These are phyloP conservation scores for Hemistola chrysoprasaria DNA, from an alignment of 2,888 invertebrate species.

Conservation along the genomic window DNA sequence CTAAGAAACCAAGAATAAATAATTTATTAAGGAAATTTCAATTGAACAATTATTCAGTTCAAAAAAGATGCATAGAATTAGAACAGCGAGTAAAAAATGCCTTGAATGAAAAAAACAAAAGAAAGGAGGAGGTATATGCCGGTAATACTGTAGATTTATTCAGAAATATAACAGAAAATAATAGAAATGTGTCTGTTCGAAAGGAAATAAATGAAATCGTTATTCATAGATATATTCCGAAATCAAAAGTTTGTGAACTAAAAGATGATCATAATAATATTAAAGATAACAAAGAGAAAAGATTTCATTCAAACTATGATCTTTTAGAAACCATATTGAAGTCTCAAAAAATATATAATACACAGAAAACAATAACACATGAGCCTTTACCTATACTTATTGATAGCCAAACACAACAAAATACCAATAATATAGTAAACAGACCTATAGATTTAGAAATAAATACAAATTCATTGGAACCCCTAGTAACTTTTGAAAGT, in stretches of 20 bases:
- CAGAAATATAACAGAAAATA: conserved; percentile 24
- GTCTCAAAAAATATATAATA: conserved; percentile 30
- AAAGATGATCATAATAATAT: not conserved
- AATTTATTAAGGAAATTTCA: conserved; percentile 32
- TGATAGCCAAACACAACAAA: conserved; percentile 3
- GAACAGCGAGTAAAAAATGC: conserved; percentile 25
- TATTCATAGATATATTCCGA: conserved; percentile 31
- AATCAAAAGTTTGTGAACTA: not conserved
- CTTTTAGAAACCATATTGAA: conserved; percentile 51
- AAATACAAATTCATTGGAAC: conserved; percentile 18
- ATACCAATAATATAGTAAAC: not conserved
- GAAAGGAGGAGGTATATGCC: conserved; percentile 19
- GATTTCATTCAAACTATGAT: conserved; percentile 51
- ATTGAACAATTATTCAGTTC: conserved; percentile 32
- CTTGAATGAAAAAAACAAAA: conserved; percentile 22
- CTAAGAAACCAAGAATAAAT: conserved; percentile 7
- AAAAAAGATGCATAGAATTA: conserved; percentile 35
- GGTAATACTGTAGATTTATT: conserved; percentile 28
- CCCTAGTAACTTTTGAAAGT: conserved; percentile 45
- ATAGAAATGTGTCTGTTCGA: conserved; percentile 28
- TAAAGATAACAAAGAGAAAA: conserved; percentile 19
- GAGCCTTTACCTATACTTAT: not conserved
- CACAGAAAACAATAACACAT: not conserved
- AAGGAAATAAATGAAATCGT: conserved; percentile 33
- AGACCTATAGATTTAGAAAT: not conserved